These are phyloP conservation scores for Heteronetta atricapilla DNA, from an alignment of 2,113 vertebrate species.

Conservation along the genomic window DNA sequence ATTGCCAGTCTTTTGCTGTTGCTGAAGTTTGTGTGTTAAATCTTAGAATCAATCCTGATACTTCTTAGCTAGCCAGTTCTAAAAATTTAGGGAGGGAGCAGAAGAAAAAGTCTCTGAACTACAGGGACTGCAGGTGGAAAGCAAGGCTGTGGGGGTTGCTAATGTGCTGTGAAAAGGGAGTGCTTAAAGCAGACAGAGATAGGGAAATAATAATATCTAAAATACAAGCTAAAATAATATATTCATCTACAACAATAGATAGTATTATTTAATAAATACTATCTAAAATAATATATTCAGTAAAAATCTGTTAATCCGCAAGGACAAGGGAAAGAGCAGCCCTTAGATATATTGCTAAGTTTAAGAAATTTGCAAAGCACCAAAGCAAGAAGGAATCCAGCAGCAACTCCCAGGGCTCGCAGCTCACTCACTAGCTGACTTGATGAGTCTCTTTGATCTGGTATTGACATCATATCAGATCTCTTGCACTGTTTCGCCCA, in stretches of 20 bases:
- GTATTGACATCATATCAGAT: slow-evolving; percentile 56
- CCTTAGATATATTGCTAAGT: not conserved
- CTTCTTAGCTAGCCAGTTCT: not conserved
- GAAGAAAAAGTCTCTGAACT: not conserved
- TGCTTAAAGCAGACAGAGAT: not conserved
- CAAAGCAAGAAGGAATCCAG: slow-evolving; percentile 40
- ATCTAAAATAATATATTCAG: not conserved
- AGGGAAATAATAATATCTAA: not conserved
- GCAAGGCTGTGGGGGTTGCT: not conserved
- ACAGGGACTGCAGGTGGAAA: not conserved
- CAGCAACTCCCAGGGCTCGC: slow-evolving; percentile 64
- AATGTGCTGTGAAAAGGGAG: not conserved
- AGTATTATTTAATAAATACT: too few relatives aligned
- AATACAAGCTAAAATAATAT: not conserved
- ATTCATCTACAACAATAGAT: too few relatives aligned
- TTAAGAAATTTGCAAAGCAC: slow-evolving; percentile 21
- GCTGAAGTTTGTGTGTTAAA: not conserved
- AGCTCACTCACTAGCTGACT: slow-evolving; percentile 31
- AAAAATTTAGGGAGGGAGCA: not conserved
- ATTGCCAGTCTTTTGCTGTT: not conserved
- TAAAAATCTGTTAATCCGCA: not conserved
- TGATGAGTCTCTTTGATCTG: slow-evolving; percentile 64
- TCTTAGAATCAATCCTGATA: not conserved
- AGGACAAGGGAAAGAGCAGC: not conserved
- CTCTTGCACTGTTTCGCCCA: slow-evolving; percentile 36